phyloP scores from a whole-genome alignment of 2,113 vertebrate species.

The Phodopus roborovskii region DNA sequence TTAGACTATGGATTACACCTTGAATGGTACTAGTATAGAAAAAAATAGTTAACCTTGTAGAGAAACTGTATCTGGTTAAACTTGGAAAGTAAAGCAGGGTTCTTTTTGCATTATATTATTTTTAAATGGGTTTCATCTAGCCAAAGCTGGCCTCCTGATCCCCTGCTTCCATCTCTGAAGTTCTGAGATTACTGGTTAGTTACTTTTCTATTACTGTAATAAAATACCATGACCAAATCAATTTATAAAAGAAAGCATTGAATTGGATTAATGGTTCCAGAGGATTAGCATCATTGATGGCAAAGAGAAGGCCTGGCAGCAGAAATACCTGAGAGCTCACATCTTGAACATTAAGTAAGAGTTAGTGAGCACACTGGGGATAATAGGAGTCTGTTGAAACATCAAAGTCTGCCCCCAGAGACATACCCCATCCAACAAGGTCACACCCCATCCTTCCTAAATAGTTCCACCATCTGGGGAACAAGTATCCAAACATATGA shows the following conservation, averaged over 20 bases:
- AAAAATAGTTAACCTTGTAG: slow-evolving; percentile 49
- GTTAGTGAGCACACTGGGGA: background rate
- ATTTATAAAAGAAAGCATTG: background rate
- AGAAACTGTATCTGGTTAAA: background rate
- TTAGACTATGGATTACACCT: background rate
- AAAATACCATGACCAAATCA: background rate
- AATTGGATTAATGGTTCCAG: background rate
- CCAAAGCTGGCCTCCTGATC: background rate
- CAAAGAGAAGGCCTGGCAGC: background rate
- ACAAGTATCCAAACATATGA: background rate
- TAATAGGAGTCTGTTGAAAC: background rate
- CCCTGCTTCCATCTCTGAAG: background rate
- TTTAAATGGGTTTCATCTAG: background rate
- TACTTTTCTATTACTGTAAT: background rate
- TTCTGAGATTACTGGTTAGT: background rate
- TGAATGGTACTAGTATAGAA: background rate
- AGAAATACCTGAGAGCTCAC: background rate
- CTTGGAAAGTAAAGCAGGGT: background rate
- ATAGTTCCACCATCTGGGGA: background rate
- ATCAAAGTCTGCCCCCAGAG: background rate
- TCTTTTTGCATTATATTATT: background rate
- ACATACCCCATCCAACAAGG: background rate
- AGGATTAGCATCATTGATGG: background rate
- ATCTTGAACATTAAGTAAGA: background rate
- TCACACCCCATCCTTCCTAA: background rate